A percentile compares a stretch with the other conserved stretches of the same genome.
phyloP scores from a whole-genome alignment of 2,113 vertebrate genomes.

The Junco hyemalis region DNA sequence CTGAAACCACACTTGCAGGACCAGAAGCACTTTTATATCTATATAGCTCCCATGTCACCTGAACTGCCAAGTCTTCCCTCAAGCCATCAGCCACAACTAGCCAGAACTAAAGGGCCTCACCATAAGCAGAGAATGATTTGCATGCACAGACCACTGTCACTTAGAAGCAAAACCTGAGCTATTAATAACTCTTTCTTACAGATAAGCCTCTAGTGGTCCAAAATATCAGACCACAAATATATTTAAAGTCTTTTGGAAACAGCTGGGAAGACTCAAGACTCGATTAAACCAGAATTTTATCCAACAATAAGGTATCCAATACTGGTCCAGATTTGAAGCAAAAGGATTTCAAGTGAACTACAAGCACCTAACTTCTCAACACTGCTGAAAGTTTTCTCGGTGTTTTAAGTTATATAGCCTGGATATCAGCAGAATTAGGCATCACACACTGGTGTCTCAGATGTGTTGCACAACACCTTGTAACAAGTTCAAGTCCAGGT shows the following conservation, averaged over 20 bases:
- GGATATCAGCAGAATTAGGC: neutral
- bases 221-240: neutral
- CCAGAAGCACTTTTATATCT: neutral
- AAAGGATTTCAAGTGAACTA: neutral
- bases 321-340: neutral
- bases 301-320: neutral
- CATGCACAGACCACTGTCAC: neutral
- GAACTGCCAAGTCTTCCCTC: neutral
- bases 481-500: neutral
- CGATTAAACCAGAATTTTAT: neutral
- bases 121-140: neutral
- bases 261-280: fast-evolving
- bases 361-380: neutral
- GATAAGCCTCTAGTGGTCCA: neutral
- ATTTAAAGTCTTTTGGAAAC: neutral
- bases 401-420: neutral
- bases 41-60: neutral
- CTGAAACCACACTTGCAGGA: neutral
- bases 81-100: neutral
- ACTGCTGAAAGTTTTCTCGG: neutral
- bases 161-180: neutral
- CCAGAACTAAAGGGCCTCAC: neutral
- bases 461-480: neutral
- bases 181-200: neutral
- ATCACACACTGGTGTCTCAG: neutral